Evolutionary conservation across 2,113 vertebrate genomes (phyloP), one percentile per base, ranked within the genome.

Genomic region (Enhydra lutris): DNA sequence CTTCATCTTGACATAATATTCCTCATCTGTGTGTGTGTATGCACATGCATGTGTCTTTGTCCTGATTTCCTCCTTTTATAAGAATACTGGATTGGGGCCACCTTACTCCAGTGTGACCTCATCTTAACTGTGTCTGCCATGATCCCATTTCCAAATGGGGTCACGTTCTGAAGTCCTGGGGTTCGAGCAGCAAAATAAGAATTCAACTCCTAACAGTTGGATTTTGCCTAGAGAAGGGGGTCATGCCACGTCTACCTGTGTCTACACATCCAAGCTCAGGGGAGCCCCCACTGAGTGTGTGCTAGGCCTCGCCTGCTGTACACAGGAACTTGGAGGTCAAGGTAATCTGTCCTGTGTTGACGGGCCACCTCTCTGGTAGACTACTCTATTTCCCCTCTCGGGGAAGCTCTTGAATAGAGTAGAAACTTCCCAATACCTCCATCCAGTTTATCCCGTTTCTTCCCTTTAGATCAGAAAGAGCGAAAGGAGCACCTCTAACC

Each of bases 21-120:
- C 47, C 39, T 1, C 13, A 12, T 1, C 0, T 52, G 50, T 39
- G 34, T 8, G 17, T 1, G 0, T 39, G 47, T 3, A 83, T 1
- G 1, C 50, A 5, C 50, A 52, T 0, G 15, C 52, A 52, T 4
- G 4, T 52, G 52, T 17, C 52, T 17, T 52, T 9, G 12, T 57
- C 45, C 23, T 21, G 23, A 69, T 15, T 29, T 21, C 31, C 24
- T 34, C 39, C 15, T 79, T 57, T 78, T 36, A 21, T 23, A 26
- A 74, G 9, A 65, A 80, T 4, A 0, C 1, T 31, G 31, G 47
- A 45, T 29, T 4, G 71, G 42, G 23, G 29, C 12, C 76, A 45
- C 6, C 11, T 34, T 47, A 7, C 23, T 29, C 11, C 24, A 23
- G 21, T 2, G 17, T 29, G 47, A 45, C 34, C 31, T 91, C 36